Percentiles rank a stretch among this genome's conserved stretches.
phyloP scores from a whole-genome alignment of 2,888 invertebrate genomes.

The Strigamia crassipes region DNA sequence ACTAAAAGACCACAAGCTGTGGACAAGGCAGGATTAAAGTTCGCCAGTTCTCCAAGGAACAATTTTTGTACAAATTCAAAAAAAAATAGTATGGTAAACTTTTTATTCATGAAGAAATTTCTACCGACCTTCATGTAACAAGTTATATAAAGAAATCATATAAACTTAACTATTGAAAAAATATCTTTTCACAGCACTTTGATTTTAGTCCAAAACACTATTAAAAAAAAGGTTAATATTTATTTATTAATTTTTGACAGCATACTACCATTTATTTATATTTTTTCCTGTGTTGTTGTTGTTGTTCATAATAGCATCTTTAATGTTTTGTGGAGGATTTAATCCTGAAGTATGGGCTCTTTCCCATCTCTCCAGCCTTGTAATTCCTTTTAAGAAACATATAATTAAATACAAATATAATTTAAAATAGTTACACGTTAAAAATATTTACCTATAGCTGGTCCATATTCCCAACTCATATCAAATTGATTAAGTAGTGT shows the following conservation, averaged over 20 bases:
- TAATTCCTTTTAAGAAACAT: background rate
- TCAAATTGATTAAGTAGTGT: background rate
- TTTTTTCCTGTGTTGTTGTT: background rate
- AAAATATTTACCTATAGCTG: background rate
- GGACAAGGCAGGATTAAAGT: too few relatives aligned
- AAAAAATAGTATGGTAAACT: too few relatives aligned
- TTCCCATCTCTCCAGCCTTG: conserved; percentile 36
- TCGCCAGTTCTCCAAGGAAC: too few relatives aligned
- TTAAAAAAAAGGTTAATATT: background rate
- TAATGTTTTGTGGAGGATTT: background rate
- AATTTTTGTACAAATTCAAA: too few relatives aligned
- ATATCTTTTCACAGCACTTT: background rate
- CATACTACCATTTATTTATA: background rate
- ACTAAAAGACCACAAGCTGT: too few relatives aligned
- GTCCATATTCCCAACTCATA: conserved; percentile 13
- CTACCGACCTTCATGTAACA: background rate
- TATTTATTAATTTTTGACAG: background rate
- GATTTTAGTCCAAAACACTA: background rate
- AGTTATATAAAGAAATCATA: background rate
- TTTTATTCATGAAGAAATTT: background rate
- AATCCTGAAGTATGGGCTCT: background rate
- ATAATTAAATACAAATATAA: too few relatives aligned
- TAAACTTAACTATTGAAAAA: background rate
- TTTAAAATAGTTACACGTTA: too few relatives aligned
- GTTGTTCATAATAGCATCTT: background rate